Evolutionary conservation across 2,888 invertebrate species (phyloP).

Genomic region (Hirtodrosophila trivittata): DNA sequence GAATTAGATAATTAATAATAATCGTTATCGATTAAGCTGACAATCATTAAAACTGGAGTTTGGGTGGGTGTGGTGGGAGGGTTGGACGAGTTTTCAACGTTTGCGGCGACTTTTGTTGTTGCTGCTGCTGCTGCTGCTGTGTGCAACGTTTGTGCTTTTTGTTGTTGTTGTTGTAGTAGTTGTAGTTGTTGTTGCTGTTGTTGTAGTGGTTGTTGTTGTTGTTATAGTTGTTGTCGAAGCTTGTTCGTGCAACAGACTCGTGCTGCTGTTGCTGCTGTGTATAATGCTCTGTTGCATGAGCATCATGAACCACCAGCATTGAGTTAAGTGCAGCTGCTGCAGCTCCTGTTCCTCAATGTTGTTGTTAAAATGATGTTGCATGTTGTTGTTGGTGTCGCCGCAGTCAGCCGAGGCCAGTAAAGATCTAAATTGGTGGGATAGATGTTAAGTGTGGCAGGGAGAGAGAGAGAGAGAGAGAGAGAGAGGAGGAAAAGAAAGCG

Average conservation of each 20-base stretch:
- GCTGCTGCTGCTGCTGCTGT: conserved; percentile 14
- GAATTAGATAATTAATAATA: conserved; percentile 1
- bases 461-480: too few species aligned
- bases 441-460: too few species aligned
- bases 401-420: conserved; percentile 74
- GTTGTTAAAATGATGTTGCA: conserved; percentile 47
- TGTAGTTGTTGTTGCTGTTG: not conserved
- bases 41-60: too few species aligned
- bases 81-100: conserved; percentile 31
- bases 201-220: conserved; percentile 9
- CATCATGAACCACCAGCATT: conserved; percentile 82
- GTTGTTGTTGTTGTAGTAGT: conserved; percentile 7
- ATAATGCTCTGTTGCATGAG: conserved; percentile 81
- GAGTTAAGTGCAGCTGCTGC: conserved; percentile 77
- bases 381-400: conserved; percentile 35
- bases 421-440: conserved; percentile 66
- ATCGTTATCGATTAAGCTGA: too few species aligned
- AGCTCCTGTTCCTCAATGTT: conserved; percentile 52
- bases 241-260: conserved; percentile 7
- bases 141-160: conserved; percentile 7
- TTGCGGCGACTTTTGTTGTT: conserved; percentile 50
- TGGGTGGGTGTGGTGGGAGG: conserved; percentile 8
- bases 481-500: not conserved
- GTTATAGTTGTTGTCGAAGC: conserved; percentile 23
- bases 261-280: conserved; percentile 47